These are phyloP conservation scores for Steatornis caripensis DNA, from an alignment of 2,113 vertebrate species.

Conservation along the genomic window DNA sequence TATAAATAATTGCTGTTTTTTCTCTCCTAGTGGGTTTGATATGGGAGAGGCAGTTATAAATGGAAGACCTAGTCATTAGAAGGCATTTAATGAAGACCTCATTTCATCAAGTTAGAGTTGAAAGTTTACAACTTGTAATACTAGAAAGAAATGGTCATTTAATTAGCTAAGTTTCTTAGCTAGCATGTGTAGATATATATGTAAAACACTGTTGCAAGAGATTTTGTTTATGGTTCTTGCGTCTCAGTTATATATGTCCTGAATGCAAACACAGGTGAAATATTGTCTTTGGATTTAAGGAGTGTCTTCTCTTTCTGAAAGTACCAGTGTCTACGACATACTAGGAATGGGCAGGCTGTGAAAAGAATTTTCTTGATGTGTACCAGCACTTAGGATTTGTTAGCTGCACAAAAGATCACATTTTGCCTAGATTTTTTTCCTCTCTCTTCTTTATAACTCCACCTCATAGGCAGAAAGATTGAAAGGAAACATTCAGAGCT, in stretches of 20 bases:
- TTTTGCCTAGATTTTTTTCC: not conserved
- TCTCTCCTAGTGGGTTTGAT: constrained; percentile 27
- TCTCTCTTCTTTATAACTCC: not conserved
- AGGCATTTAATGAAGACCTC: not conserved
- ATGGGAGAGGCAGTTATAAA: constrained; percentile 41
- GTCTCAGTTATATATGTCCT: not conserved
- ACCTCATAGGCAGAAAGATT: not conserved
- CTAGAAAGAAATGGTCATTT: not conserved
- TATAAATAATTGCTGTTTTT: constrained; percentile 72
- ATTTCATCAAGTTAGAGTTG: not conserved
- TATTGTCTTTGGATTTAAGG: not conserved
- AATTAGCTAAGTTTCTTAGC: not conserved
- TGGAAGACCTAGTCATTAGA: constrained; percentile 49
- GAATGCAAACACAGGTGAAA: not conserved
- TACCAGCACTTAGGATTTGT: not conserved
- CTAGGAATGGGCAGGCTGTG: not conserved
- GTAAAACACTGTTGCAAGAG: not conserved
- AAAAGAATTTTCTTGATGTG: not conserved
- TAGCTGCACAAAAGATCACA: not conserved
- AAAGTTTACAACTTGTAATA: not conserved
- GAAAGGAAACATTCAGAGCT: not conserved
- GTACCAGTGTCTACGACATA: not conserved
- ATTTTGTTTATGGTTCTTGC: not conserved
- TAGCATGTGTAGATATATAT: not conserved
- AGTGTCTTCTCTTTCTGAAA: not conserved